Evolutionary conservation across 2,888 invertebrate genomes (phyloP).

Genomic region (Ochropleura plecta): DNA sequence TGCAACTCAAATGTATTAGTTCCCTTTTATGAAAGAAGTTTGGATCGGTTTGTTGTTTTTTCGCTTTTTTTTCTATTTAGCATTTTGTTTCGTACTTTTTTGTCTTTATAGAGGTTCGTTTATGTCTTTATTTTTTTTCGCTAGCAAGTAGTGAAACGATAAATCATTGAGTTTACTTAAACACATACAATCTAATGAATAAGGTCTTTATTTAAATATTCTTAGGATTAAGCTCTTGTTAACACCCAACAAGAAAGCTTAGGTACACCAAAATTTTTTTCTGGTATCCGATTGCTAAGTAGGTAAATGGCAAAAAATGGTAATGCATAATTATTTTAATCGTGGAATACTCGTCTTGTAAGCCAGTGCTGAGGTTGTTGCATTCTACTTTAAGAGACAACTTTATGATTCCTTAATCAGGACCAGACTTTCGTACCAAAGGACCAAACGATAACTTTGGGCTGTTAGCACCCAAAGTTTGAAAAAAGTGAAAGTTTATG

Average conservation of each 20-base stretch:
- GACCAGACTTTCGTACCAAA: not conserved
- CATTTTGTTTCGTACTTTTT: slow-evolving; percentile 38
- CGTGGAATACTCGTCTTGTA: not conserved
- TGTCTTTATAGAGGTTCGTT: slow-evolving; percentile 20
- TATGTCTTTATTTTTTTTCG: slow-evolving; percentile 3
- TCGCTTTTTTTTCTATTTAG: slow-evolving; percentile 33
- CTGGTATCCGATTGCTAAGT: not conserved
- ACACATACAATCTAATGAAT: not conserved
- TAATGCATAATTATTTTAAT: not conserved
- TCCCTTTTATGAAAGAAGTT: slow-evolving; percentile 73
- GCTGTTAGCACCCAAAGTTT: not conserved
- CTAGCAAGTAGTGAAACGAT: not conserved
- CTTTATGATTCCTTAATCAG: too few relatives aligned
- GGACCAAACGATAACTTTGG: not conserved
- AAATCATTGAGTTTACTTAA: not conserved
- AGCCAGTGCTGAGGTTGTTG: not conserved
- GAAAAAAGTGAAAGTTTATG: not conserved
- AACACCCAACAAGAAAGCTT: too few relatives aligned
- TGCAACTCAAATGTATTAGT: slow-evolving; percentile 74
- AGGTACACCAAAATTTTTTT: too few relatives aligned
- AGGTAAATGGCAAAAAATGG: too few relatives aligned
- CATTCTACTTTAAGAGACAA: not conserved
- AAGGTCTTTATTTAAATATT: not conserved
- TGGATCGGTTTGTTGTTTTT: slow-evolving; percentile 60
- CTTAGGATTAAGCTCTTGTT: not conserved